Evolutionary conservation across 2,888 invertebrate genomes (phyloP).

Genomic region (Callosobruchus maculatus): DNA sequence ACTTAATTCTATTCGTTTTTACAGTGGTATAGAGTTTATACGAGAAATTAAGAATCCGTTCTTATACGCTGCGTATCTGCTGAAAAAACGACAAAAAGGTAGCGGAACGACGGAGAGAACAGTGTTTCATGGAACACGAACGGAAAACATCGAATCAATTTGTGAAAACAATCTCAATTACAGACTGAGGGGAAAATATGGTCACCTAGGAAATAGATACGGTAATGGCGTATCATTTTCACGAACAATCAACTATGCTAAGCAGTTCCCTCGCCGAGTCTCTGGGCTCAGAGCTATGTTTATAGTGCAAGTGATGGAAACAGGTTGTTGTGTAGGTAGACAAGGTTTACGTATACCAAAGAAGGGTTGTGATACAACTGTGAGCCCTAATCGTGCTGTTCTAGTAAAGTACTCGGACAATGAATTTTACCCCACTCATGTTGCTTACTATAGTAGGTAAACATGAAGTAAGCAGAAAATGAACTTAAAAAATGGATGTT

Average conservation of each 20-base stretch:
- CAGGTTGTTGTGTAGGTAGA: constrained; percentile 5
- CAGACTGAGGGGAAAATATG: constrained; percentile 6
- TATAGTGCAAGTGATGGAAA: constrained; percentile 6
- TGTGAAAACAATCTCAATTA: constrained; percentile 12
- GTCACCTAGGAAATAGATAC: constrained; percentile 7
- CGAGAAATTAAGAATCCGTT: background rate
- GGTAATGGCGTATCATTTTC: constrained; percentile 13
- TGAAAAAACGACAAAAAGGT: background rate
- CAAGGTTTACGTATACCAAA: constrained; percentile 7
- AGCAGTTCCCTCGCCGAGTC: constrained; percentile 4
- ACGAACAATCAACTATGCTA: constrained; percentile 5
- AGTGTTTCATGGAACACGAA: constrained; percentile 13
- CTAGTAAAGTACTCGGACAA: constrained; percentile 16
- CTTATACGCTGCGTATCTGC: background rate
- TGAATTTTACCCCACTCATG: constrained; percentile 16
- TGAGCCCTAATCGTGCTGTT: constrained; percentile 6
- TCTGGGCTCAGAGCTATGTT: constrained; percentile 4
- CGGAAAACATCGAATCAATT: constrained; percentile 7
- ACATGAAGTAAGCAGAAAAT: too few relatives aligned
- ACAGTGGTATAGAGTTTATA: background rate
- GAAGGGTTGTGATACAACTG: constrained; percentile 7
- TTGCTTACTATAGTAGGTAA: constrained; percentile 15
- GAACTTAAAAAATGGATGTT: too few relatives aligned
- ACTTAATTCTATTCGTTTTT: too few relatives aligned
- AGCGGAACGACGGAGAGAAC: background rate